Conservation (phyloP, 2,888 invertebrate species). For the Fragum fragum region DNA sequence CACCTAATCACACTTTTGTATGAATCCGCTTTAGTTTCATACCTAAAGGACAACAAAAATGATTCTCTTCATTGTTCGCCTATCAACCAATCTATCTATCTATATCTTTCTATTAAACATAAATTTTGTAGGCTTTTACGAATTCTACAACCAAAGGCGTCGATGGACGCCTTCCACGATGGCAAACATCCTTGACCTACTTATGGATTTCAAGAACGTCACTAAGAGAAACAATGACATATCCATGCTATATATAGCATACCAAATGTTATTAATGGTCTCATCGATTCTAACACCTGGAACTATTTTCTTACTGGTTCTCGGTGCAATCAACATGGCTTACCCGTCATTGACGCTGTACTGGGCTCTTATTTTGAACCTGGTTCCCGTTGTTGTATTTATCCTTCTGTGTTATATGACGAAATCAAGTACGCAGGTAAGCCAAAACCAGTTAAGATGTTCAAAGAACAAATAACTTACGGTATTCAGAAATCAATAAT, state of each 20-base stretch:
- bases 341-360: constrained; percentile 88
- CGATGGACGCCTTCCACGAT: constrained; percentile 99
- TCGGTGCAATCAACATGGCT: constrained; percentile 79
- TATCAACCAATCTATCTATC: too few relatives aligned
- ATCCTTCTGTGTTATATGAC: constrained; percentile 79
- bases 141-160: constrained; percentile 98
- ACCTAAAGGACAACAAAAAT: too few relatives aligned
- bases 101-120: too few relatives aligned
- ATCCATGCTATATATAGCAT: constrained; percentile 88
- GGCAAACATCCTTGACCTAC: constrained; percentile 98
- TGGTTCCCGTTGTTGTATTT: constrained; percentile 80
- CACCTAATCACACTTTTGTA: too few relatives aligned
- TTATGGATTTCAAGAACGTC: constrained; percentile 78
- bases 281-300: constrained; percentile 99
- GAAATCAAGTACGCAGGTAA: constrained; percentile 90
- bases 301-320: constrained; percentile 91
- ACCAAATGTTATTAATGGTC: constrained; percentile 79
- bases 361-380: constrained; percentile 88
- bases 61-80: too few relatives aligned
- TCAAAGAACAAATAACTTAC: too few relatives aligned
- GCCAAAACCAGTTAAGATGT: too few relatives aligned
- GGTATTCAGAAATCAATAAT: too few relatives aligned
- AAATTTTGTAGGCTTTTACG: constrained; percentile 79
- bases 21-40: too few relatives aligned
- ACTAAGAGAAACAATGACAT: constrained; percentile 99